Conservation (phyloP, 2,888 invertebrate genomes). For the Drosophila anomelani region DNA sequence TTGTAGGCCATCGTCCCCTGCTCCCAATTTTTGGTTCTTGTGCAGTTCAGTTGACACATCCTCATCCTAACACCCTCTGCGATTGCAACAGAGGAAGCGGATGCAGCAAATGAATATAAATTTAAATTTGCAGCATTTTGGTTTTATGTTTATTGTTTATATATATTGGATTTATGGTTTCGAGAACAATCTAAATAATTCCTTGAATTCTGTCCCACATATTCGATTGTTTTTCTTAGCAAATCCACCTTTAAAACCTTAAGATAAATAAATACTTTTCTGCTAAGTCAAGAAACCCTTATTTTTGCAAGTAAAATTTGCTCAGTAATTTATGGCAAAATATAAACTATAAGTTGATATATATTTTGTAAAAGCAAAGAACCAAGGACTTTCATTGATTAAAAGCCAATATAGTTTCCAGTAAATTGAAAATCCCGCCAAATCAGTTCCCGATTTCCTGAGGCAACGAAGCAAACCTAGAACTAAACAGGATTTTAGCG, state of each 20-base stretch:
- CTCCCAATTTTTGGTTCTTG: conserved; percentile 1
- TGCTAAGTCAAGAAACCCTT: not conserved
- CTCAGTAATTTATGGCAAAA: not conserved
- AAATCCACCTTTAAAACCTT: not conserved
- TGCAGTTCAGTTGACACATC: not conserved
- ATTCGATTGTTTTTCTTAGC: not conserved
- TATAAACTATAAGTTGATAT: not conserved
- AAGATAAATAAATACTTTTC: not conserved
- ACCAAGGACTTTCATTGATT: not conserved
- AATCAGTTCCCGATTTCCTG: not conserved
- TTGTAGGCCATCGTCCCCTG: conserved; percentile 17
- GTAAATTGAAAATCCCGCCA: not conserved
- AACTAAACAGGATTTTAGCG: conserved; percentile 31
- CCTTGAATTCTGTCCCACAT: not conserved
- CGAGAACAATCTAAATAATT: no score
- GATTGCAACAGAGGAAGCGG: conserved; percentile 5
- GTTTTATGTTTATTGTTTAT: no score
- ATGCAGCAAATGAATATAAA: not conserved
- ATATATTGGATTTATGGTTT: no score
- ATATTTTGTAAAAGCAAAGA: not conserved
- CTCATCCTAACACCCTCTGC: no score
- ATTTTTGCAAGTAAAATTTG: not conserved
- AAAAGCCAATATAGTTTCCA: not conserved
- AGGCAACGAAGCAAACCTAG: not conserved
- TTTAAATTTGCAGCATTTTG: not conserved